Evolutionary conservation across 2,797 vertebrate genomes (phyloP).

Genomic region (Denticeps clupeoides): DNA sequence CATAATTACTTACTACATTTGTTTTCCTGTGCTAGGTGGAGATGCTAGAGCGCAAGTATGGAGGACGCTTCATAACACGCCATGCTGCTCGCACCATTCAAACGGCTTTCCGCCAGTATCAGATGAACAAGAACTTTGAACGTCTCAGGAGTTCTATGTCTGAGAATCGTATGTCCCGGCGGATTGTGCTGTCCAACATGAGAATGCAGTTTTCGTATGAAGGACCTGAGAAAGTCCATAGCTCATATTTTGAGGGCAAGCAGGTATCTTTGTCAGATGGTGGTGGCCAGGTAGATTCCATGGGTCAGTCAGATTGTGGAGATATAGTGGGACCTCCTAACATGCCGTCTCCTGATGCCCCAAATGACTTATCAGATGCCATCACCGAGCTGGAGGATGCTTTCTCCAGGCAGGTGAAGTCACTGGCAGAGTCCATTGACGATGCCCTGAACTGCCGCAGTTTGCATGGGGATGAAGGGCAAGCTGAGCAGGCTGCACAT

Average conservation of each 20-base stretch:
- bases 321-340: constrained; percentile 62
- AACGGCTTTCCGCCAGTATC: constrained; percentile 80
- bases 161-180: constrained; percentile 79
- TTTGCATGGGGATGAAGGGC: constrained; percentile 75
- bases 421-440: constrained; percentile 89
- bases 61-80: constrained; percentile 77
- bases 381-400: constrained; percentile 94
- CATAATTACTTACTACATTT: neutral
- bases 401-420: constrained; percentile 93
- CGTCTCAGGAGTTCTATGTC: constrained; percentile 82
- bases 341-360: constrained; percentile 62
- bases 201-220: constrained; percentile 98
- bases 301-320: constrained; percentile 66
- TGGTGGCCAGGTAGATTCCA: constrained; percentile 58
- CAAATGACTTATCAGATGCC: constrained; percentile 76
- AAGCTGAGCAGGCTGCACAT: constrained; percentile 48
- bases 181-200: constrained; percentile 87
- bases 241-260: constrained; percentile 87
- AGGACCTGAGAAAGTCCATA: constrained; percentile 87
- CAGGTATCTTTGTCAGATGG: constrained; percentile 84
- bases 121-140: constrained; percentile 89
- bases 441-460: constrained; percentile 91
- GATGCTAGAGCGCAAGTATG: constrained; percentile 85
- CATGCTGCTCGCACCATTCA: constrained; percentile 82
- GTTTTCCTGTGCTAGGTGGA: constrained; percentile 61